These are phyloP conservation scores for Acestrorhynchus altus DNA, from an alignment of 2,797 vertebrate genomes.

Conservation along the genomic window DNA sequence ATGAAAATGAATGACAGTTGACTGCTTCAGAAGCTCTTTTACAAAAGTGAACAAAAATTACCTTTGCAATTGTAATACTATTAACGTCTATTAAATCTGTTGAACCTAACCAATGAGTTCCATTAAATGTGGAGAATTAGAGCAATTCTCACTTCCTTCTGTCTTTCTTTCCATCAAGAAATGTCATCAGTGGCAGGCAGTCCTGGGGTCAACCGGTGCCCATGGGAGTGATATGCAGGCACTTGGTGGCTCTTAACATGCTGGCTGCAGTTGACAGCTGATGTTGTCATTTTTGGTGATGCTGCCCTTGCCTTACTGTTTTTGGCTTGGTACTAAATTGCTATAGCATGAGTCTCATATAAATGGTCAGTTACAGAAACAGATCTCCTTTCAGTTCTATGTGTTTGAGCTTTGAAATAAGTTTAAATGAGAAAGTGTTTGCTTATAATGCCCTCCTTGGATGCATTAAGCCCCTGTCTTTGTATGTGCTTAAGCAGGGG, in stretches of 20 bases:
- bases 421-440: conserved; percentile 42
- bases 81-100: conserved; percentile 6
- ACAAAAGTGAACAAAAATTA: background rate
- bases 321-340: background rate
- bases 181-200: conserved; percentile 5
- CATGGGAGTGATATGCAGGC: conserved; percentile 20
- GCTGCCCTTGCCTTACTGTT: conserved; percentile 4
- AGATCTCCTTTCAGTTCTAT: conserved; percentile 10
- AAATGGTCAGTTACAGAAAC: background rate
- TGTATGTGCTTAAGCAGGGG: conserved; percentile 26
- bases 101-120: background rate
- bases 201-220: conserved; percentile 5
- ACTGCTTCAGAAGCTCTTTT: conserved; percentile 21
- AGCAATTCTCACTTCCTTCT: background rate
- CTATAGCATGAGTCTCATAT: background rate
- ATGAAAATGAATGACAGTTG: conserved; percentile 24
- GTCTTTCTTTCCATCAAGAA: background rate
- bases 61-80: background rate
- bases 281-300: conserved; percentile 5
- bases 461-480: conserved; percentile 30
- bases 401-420: conserved; percentile 38
- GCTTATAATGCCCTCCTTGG: conserved; percentile 11
- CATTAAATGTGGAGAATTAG: conserved; percentile 2
- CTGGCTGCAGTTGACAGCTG: background rate
- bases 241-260: conserved; percentile 2